These are phyloP conservation scores for Pollenia griseotomentosa DNA, from an alignment of 2,888 invertebrate species.

Conservation along the genomic window DNA sequence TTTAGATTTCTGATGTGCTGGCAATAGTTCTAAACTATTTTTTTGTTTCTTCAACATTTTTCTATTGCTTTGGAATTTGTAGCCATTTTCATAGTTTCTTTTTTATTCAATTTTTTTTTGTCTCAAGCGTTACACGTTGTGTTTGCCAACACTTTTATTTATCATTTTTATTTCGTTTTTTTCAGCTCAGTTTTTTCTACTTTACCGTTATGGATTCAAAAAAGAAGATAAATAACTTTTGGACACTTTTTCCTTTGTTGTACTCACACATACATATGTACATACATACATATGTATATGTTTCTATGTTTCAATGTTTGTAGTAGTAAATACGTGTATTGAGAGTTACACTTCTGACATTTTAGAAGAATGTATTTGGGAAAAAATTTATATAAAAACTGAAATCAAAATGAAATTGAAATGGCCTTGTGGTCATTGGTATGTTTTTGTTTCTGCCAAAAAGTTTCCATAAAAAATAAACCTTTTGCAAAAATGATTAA, in stretches of 20 bases:
- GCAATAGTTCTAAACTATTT: conserved; percentile 35
- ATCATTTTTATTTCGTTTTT: conserved; percentile 41
- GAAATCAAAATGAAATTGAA: conserved; percentile 46
- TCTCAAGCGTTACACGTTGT: conserved; percentile 32
- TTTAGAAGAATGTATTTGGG: conserved; percentile 38
- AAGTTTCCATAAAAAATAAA: conserved; percentile 20
- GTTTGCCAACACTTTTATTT: conserved; percentile 59
- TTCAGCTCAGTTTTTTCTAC: background rate
- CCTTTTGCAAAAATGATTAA: conserved; percentile 45
- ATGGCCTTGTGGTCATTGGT: conserved; percentile 67
- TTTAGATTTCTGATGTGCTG: conserved; percentile 62
- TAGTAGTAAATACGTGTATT: background rate
- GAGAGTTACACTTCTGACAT: conserved; percentile 48
- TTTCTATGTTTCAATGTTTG: background rate
- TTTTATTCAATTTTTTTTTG: conserved; percentile 38
- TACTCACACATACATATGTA: background rate
- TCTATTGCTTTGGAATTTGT: background rate
- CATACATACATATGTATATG: background rate
- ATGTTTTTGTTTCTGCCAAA: conserved; percentile 42
- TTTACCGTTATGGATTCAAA: conserved; percentile 29
- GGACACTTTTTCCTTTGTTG: background rate
- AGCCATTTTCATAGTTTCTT: background rate
- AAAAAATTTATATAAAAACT: conserved; percentile 13
- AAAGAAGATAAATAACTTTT: conserved; percentile 56
- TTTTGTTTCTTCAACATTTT: background rate